phyloP scores from a whole-genome alignment of 1,140 invertebrate genomes.

The Diploscapter pachys region DNA sequence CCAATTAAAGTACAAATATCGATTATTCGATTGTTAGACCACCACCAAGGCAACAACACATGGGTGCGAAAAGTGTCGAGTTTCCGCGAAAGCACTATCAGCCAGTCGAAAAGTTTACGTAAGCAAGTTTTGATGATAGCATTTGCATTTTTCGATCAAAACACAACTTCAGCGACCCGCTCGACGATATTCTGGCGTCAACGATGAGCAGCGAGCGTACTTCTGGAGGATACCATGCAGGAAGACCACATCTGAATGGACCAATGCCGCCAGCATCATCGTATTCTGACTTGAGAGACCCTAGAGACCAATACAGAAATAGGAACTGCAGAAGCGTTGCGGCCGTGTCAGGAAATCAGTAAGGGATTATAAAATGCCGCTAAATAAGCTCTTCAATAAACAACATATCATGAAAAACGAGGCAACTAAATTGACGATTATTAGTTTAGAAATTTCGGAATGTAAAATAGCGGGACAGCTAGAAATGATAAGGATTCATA shows the following conservation, averaged over 20 bases:
- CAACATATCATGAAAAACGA: too few species aligned
- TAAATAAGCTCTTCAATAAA: too few species aligned
- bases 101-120: conserved; percentile 28
- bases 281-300: background rate
- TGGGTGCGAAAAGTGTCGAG: conserved; percentile 38
- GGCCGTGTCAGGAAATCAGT: conserved; percentile 1
- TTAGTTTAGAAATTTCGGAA: too few species aligned
- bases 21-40: background rate
- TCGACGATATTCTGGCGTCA: conserved; percentile 40
- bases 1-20: too few species aligned
- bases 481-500: too few species aligned
- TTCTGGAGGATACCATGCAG: too few species aligned
- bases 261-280: background rate
- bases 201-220: conserved; percentile 2
- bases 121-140: background rate
- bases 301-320: conserved; percentile 15
- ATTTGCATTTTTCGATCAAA: background rate
- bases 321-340: conserved; percentile 26
- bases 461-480: too few species aligned
- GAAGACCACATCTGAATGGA: background rate
- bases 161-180: conserved; percentile 28
- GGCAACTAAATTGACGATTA: too few species aligned
- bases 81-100: conserved; percentile 37
- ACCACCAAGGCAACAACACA: conserved; percentile 17
- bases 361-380: too few species aligned